These are phyloP conservation scores for Rostratula benghalensis DNA, from an alignment of 2,113 vertebrate species.

Conservation along the genomic window DNA sequence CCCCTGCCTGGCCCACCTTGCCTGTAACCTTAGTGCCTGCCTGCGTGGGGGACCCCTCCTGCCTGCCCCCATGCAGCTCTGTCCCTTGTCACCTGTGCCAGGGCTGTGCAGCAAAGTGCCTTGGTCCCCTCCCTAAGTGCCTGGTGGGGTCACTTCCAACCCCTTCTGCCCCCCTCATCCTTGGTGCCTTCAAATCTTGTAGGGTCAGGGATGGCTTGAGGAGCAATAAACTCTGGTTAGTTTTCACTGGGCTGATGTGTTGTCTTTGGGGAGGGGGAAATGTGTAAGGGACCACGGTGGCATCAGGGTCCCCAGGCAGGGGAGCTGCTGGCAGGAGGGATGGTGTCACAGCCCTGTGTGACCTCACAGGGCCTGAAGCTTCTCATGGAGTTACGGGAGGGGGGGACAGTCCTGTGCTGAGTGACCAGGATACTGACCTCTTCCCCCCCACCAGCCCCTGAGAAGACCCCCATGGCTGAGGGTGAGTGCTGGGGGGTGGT, in stretches of 20 bases:
- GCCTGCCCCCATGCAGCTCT: not conserved
- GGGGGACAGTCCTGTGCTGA: not conserved
- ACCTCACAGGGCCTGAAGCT: not conserved
- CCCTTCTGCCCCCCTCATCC: not conserved
- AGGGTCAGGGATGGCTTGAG: not conserved
- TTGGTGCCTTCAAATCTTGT: not conserved
- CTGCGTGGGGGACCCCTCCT: not conserved
- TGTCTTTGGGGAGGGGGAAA: not conserved
- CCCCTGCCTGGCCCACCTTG: not conserved
- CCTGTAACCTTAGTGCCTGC: not conserved
- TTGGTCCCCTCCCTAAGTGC: not conserved
- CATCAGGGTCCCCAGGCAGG: no score
- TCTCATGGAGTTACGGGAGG: fast-evolving
- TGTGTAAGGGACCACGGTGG: not conserved
- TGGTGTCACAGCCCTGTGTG: not conserved
- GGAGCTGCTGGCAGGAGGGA: no score
- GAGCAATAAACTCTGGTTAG: conserved; percentile 27
- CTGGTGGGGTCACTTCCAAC: not conserved
- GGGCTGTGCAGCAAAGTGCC: not conserved
- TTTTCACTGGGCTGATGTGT: not conserved
- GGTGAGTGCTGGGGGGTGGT: not conserved
- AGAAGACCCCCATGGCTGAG: not conserved
- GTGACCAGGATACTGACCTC: no score
- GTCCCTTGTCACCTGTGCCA: not conserved
- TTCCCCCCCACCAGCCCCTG: no score